phyloP scores from a whole-genome alignment of 2,888 invertebrate species.

The Rutpela maculata region DNA sequence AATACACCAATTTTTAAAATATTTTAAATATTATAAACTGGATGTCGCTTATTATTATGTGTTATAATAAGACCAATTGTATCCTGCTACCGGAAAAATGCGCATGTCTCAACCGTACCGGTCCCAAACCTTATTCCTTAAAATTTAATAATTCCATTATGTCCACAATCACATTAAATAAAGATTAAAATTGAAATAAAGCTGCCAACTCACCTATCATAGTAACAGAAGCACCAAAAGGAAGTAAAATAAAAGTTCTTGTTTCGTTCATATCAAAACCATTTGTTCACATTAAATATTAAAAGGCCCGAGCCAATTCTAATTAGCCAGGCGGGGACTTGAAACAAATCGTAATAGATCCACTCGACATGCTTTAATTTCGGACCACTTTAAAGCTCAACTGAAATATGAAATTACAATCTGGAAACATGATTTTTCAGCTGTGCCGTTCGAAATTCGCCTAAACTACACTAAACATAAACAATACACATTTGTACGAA shows the following conservation, averaged over 20 bases:
- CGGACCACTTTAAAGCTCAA: conserved; percentile 18
- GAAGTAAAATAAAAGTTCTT: conserved; percentile 33
- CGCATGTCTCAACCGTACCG: not conserved
- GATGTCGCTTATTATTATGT: too few species aligned
- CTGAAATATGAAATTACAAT: conserved; percentile 31
- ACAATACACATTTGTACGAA: conserved; percentile 39
- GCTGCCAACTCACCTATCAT: conserved; percentile 51
- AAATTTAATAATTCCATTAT: not conserved
- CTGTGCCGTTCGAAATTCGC: conserved; percentile 25
- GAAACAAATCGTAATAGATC: conserved; percentile 39
- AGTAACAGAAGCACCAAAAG: conserved; percentile 48
- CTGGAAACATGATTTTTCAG: conserved; percentile 26
- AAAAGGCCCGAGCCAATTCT: conserved; percentile 23
- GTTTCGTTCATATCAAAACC: conserved; percentile 47
- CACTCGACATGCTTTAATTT: conserved; percentile 44
- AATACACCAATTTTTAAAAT: too few species aligned
- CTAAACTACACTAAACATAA: conserved; percentile 34
- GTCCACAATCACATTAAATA: not conserved
- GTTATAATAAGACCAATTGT: not conserved
- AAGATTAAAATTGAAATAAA: not conserved
- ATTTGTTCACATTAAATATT: conserved; percentile 28
- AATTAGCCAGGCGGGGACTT: conserved; percentile 39
- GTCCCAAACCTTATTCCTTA: not conserved
- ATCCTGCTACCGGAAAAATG: not conserved
- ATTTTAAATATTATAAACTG: too few species aligned